Base-by-base conservation (phyloP, 2,888 invertebrate species). In the Orthonevra nobilis region DNA sequence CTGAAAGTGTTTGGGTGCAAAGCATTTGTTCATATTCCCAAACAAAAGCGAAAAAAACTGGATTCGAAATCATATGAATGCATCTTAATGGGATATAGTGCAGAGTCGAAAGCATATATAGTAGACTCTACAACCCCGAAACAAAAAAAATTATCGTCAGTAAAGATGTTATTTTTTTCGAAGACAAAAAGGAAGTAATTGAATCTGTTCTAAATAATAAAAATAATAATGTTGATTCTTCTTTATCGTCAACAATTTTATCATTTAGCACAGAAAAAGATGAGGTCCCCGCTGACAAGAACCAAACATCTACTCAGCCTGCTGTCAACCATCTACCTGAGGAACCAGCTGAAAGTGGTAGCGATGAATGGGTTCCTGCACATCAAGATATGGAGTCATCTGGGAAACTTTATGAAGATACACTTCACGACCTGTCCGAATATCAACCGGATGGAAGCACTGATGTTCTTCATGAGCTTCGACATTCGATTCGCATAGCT, bases 1-100 rank as follows among this genome's bases (percentile, higher is more conserved):
- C 40, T 82, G n/a, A 50, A 68, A 15, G 66, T 82, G 0, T 83
- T 81, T 54, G 82, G 79, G 1, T 79, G 81, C 20, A 82, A 68
- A 28, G 82, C 81, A 1, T 70, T 79, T 42, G 73, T 70, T 0
- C 77, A 82, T 26, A 56, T 77, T 2, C 81, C 81, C 2, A 81
- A 81, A 48, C 28, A 56, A 17, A 56, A 56, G 1, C 38, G 40
- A 17, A 38, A 38, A 30, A 56, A 28, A 10, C 10, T 81, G 9
- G 46, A 81, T 15, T 10, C 38, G 23, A 81, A 81, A 48, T 81
- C 82, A 6, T 10, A 23, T 20, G 72, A 79, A 23, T 81, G 70
- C 28, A 56, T 82, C 26, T 46, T 82, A 10, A 66, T 83, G 26
- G 82, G 82, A 0, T 82, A 81, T 12, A 48, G 61, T 42, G 15